These are phyloP conservation scores for Ceyx erithaca DNA, from an alignment of 2,797 vertebrate species.

Conservation along the genomic window DNA sequence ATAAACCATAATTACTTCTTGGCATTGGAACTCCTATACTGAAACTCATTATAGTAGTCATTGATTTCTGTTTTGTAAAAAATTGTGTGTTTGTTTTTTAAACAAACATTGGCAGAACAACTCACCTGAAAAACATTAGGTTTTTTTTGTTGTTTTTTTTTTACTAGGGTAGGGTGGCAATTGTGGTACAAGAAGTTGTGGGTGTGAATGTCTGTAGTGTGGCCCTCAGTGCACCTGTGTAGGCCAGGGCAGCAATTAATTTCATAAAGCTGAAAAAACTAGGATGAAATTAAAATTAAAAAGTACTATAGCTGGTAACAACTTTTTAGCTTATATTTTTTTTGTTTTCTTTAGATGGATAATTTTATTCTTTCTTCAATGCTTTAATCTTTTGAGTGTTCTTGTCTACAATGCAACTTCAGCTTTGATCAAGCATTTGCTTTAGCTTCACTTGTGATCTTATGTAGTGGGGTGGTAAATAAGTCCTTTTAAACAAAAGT, in stretches of 20 bases:
- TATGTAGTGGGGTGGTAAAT: not conserved
- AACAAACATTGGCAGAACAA: not conserved
- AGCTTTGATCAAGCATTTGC: not conserved
- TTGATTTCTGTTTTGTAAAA: not conserved
- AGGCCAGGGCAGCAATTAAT: not conserved
- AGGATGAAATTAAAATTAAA: not conserved
- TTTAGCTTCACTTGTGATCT: not conserved
- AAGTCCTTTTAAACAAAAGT: not conserved
- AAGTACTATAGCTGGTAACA: not conserved
- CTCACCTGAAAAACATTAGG: not conserved
- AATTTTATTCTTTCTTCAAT: not conserved
- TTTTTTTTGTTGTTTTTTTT: not conserved
- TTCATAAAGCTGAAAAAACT: not conserved
- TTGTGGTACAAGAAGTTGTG: not conserved
- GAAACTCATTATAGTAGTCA: not conserved
- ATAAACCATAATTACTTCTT: constrained; percentile 44
- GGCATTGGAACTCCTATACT: not conserved
- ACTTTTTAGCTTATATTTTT: not conserved
- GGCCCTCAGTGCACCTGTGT: not conserved
- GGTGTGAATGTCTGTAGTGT: not conserved
- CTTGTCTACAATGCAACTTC: not conserved
- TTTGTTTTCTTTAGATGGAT: not conserved
- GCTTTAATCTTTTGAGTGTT: not conserved
- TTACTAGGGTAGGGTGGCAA: accelerated
- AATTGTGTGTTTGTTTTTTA: not conserved